phyloP scores from a whole-genome alignment of 2,797 vertebrate species.

The Sitta carolinensis region DNA sequence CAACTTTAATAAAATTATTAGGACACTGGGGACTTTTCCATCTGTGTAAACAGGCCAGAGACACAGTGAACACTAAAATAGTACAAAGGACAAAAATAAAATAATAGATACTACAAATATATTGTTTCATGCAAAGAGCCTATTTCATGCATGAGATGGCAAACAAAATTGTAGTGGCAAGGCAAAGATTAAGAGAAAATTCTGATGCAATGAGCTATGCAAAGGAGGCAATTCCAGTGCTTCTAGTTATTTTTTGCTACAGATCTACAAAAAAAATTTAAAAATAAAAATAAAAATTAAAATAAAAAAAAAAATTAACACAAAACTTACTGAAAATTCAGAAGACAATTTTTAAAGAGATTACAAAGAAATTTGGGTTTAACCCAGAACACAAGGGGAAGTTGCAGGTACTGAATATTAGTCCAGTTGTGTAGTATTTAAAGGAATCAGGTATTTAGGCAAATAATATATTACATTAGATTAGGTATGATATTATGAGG shows the following conservation, averaged over 20 bases:
- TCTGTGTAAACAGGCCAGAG: neutral
- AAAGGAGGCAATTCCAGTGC: neutral
- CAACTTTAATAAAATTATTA: neutral
- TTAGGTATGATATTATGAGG: neutral
- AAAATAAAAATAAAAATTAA: neutral
- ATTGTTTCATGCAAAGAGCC: neutral
- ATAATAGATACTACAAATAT: neutral
- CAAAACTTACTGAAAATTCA: neutral
- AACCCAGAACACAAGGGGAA: neutral
- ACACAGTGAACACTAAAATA: neutral
- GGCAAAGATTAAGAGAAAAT: neutral
- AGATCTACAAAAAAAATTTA: neutral
- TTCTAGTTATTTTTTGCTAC: neutral
- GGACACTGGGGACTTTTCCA: neutral
- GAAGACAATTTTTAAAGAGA: neutral
- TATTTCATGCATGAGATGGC: neutral
- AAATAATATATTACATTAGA: neutral
- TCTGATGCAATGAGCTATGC: neutral
- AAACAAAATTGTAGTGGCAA: neutral
- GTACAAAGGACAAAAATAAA: neutral
- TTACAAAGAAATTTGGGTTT: neutral
- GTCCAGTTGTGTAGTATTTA: neutral
- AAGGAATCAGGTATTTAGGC: neutral
- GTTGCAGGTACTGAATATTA: neutral
- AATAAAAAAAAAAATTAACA: no score